A percentile compares a stretch with the other conserved stretches of the same genome.
Conservation (phyloP, 2,113 vertebrate genomes). For the Dasyornis broadbenti region DNA sequence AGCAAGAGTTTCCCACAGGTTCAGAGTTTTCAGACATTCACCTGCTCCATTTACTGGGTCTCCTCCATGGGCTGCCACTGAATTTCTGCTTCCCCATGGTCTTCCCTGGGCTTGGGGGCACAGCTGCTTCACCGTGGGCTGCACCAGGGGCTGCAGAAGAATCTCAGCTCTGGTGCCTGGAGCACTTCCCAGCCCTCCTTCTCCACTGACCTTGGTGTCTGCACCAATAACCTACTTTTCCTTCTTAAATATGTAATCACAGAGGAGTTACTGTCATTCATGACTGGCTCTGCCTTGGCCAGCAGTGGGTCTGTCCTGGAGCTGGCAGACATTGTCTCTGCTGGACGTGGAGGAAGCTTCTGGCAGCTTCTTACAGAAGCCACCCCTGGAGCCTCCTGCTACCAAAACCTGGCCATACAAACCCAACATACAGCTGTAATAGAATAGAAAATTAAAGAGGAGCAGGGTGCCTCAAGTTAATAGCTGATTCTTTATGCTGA, state of each 20-base stretch:
- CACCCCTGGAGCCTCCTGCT: not conserved
- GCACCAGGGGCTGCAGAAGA: not conserved
- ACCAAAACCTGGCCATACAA: not conserved
- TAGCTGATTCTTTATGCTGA: not conserved
- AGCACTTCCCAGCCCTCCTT: not conserved
- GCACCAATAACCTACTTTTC: not conserved
- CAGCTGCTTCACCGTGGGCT: not conserved
- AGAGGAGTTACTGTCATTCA: not conserved
- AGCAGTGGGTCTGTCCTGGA: not conserved
- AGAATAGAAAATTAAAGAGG: not conserved
- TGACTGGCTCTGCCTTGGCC: not conserved
- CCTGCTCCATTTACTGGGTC: not conserved
- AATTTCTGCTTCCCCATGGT: not conserved
- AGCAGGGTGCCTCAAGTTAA: not conserved
- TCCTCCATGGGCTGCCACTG: not conserved
- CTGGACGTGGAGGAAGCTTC: not conserved
- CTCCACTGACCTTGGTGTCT: not conserved
- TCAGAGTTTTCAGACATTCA: not conserved
- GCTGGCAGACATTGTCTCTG: rapidly evolving
- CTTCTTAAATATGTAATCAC: too few species aligned
- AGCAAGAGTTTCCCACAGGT: not conserved
- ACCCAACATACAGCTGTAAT: not conserved
- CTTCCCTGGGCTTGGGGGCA: not conserved
- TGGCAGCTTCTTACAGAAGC: not conserved
- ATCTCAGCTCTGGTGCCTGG: not conserved